Base-by-base conservation (phyloP, 1,140 invertebrate genomes). In the Charaxes varanes region DNA sequence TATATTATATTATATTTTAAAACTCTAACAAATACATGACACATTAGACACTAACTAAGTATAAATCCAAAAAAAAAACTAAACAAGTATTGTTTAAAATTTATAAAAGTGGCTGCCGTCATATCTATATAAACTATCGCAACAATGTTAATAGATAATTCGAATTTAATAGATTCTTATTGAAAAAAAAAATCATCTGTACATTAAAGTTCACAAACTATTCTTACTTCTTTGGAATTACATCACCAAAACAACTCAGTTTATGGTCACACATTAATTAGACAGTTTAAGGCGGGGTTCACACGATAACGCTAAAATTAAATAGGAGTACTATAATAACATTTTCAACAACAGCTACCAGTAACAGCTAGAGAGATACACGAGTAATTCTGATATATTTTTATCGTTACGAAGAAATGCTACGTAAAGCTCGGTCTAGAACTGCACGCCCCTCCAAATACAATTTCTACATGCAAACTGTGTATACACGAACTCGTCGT, bases 151-250 rank as follows among this genome's bases (percentile, higher is more conserved):
- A 61, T 46, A 43, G n/a, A n/a, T n/a, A n/a, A n/a, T n/a, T n/a
- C n/a, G n/a, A 56, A 53, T 54, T 46, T 45, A 56, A 53, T 33
- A 46, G 36, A 46, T 27, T 40, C 7, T 31, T 34, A 42, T 17
- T 60, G 44, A 46, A 56, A 52, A 47, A 61, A 59, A 62, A 45
- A 57, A 58, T 49, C 44, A 58, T 63, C 54, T 71, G 63, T 57
- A 71, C 60, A 76, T 56, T 65, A 63, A 62, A 69, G 53, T 63
- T 70, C 65, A 67, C 44, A 71, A 71, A 82, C 66, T 82, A 78
- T 68, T 67, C 61, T 73, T 79, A 79, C 70, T 46, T 83, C 79
- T 83, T 83, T 82, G 78, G 78, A 80, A 82, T 74, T 67, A 72
- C 71, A 82, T 82, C 78, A 82, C 78, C 78, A 76, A 78, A 77